phyloP scores from a whole-genome alignment of 2,888 invertebrate genomes.

The Hydriomena furcata region DNA sequence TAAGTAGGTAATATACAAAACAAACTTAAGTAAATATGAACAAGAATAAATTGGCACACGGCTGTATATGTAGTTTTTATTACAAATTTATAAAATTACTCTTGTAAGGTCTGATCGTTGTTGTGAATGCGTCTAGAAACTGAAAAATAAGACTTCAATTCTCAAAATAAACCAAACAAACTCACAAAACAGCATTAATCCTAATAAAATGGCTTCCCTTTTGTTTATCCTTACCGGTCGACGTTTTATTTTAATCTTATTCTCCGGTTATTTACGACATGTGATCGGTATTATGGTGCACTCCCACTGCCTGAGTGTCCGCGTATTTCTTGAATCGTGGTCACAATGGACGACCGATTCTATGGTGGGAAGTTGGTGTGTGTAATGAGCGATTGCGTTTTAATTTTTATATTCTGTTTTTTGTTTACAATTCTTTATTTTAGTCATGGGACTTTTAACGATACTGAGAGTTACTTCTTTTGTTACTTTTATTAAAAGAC shows the following conservation, averaged over 20 bases:
- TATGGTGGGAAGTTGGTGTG: neutral
- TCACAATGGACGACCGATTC: conserved; percentile 16
- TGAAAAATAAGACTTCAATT: neutral
- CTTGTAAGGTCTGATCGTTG: no score
- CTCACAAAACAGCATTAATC: conserved; percentile 23
- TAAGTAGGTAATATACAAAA: neutral
- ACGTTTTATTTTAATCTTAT: conserved; percentile 27
- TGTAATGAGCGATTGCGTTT: conserved; percentile 9
- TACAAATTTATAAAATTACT: no score
- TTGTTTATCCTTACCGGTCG: conserved; percentile 16
- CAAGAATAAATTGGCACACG: no score
- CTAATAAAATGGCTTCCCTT: conserved; percentile 34
- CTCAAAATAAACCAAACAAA: conserved; percentile 5
- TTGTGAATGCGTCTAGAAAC: no score
- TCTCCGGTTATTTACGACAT: conserved; percentile 31
- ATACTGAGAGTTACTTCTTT: no score
- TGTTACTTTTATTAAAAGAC: no score
- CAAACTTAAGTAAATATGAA: neutral
- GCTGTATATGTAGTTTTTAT: no score
- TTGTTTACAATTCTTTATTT: no score
- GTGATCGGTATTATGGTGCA: conserved; percentile 23
- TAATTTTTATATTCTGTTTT: neutral
- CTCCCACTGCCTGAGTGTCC: conserved; percentile 21
- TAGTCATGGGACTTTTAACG: no score
- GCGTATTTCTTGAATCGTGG: conserved; percentile 17